Percentiles rank a stretch among this genome's conserved stretches.
These are phyloP conservation scores for Nasua narica DNA, from an alignment of 2,797 vertebrate genomes.

Conservation along the genomic window DNA sequence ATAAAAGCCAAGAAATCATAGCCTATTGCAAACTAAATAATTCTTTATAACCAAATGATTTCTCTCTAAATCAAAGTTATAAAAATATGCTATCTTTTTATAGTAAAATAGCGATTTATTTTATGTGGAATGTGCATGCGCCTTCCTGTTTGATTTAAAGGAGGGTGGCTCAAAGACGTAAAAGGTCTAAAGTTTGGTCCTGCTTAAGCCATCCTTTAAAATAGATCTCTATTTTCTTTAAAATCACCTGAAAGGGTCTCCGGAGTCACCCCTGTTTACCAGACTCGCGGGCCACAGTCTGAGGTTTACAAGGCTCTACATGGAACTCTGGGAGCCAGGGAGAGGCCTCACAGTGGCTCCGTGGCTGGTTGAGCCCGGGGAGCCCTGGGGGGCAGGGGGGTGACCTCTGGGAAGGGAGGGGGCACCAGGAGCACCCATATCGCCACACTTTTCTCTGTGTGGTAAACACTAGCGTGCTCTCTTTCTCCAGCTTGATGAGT, in stretches of 20 bases:
- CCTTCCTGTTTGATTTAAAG: not conserved
- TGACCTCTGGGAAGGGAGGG: not conserved
- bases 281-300: not conserved
- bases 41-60: not conserved
- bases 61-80: constrained; percentile 1
- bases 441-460: not conserved
- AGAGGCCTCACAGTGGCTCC: accelerated
- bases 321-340: not conserved
- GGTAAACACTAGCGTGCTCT: not conserved
- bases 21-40: not conserved
- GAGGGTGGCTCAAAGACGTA: not conserved
- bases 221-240: not conserved
- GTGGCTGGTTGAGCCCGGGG: not conserved
- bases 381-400: not conserved
- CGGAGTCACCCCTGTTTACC: no score
- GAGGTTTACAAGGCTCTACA: not conserved
- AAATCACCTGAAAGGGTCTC: not conserved
- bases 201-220: not conserved
- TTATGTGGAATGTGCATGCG: not conserved
- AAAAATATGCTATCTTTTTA: not conserved
- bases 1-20: not conserved
- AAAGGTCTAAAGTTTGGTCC: not conserved
- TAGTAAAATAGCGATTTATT: not conserved
- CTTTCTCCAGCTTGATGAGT: not conserved
- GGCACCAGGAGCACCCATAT: accelerated